Percentiles rank a stretch among this genome's conserved stretches.
These are phyloP conservation scores for Oceanites oceanicus DNA, from an alignment of 2,113 vertebrate species.

Conservation along the genomic window DNA sequence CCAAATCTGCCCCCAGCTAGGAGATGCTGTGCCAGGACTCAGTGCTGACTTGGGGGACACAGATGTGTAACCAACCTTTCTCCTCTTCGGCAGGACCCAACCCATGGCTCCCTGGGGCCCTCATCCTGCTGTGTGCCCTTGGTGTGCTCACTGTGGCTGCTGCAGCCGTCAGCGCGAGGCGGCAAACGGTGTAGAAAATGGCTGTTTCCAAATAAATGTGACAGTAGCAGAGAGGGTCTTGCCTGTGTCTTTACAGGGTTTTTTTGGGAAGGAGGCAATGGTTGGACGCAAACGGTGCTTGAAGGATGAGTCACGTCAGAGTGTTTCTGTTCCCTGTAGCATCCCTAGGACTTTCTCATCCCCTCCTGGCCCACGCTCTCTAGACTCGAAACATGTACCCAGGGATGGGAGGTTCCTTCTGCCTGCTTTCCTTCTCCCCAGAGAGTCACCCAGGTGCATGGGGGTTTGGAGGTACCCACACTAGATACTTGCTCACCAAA, in stretches of 20 bases:
- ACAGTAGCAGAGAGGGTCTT: background rate
- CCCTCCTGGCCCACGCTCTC: rapidly evolving
- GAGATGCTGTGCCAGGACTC: background rate
- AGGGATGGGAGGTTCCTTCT: background rate
- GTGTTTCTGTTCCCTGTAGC: background rate
- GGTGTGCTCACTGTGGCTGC: background rate
- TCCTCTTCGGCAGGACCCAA: background rate
- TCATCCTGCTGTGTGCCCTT: background rate
- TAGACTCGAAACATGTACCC: background rate
- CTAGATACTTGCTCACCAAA: background rate
- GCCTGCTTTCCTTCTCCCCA: background rate
- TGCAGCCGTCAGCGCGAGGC: background rate
- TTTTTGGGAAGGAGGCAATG: background rate
- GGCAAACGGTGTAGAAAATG: background rate
- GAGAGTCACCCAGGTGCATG: rapidly evolving
- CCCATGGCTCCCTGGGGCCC: background rate
- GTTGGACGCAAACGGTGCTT: background rate
- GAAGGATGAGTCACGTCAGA: background rate
- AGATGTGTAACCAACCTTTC: background rate
- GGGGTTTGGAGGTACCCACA: background rate
- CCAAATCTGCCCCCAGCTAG: too few species aligned
- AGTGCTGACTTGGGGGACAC: background rate
- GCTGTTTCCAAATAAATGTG: slow-evolving; percentile 6
- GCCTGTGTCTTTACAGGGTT: background rate
- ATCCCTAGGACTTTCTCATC: background rate